Evolutionary conservation across 2,797 vertebrate genomes (phyloP), one percentile per base, ranked within the genome.

Genomic region (Gymnopithys bicolor): DNA sequence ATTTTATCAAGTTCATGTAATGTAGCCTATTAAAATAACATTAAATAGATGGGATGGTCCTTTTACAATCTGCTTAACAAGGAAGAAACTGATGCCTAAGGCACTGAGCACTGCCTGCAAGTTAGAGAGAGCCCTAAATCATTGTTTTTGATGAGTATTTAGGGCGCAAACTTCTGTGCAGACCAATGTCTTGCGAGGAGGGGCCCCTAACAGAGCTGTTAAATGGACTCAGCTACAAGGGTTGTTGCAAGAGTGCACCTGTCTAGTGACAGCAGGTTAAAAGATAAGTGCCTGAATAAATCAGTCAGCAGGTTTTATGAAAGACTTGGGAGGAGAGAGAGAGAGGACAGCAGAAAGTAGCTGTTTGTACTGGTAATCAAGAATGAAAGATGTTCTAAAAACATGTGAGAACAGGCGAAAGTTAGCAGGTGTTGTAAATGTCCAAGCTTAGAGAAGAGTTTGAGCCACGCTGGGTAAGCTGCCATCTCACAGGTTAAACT

Each of bases 251-350:
- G 84, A 46, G 80, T 92, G 84, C 94, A 96, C 87, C 96, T 96
- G 95, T 92, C 85, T 94, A 59, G 91, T 71, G 89, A 92, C 83
- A 95, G 76, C 76, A 89, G 92, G 86, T 91, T 90, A 84, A 94
- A 96, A 95, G 92, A 86, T 87, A 96, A 96, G 89, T 91, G 62
- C 70, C 87, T 84, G 88, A 96, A 94, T 95, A 94, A 96, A 97
- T 97, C 96, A 94, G 62, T 97, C 91, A 82, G 68, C 96, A 97
- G 84, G 86, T 97, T 97, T 97, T 96, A 97, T 97, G 95, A 96
- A 97, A 96, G 94, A 93, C 82, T 91, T 94, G 78, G 89, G 94
- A 95, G 93, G 94, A 94, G 94, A 84, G 81, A 84, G 81, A 84
- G 81, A 41, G 39, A 37, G 95, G 90, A 94, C 85, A 79, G 82